Percentiles rank a stretch among this genome's conserved stretches.
Conservation (phyloP, 2,113 vertebrate genomes). For the Crotalus tigris region DNA sequence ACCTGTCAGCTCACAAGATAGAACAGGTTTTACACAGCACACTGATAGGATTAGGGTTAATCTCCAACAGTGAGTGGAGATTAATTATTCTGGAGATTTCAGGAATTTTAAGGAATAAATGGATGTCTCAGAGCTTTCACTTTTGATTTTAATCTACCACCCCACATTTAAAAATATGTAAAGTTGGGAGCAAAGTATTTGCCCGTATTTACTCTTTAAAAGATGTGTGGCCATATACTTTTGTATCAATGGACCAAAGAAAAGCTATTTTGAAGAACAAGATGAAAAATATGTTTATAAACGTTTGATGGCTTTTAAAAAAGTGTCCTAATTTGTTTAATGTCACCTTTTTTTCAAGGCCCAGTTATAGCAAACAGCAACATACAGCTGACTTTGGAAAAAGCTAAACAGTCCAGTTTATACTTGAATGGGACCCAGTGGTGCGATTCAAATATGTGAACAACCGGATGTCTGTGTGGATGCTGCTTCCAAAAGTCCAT, state of each 20-base stretch:
- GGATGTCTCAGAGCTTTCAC: not conserved
- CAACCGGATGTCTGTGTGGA: no score
- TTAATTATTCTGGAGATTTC: not conserved
- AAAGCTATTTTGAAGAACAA: not conserved
- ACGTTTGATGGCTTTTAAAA: not conserved
- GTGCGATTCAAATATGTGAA: no score
- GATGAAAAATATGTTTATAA: not conserved
- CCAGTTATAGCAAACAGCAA: not conserved
- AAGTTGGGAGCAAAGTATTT: not conserved
- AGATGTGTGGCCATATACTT: not conserved
- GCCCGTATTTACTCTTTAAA: not conserved
- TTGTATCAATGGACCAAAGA: not conserved
- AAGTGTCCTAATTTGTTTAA: not conserved
- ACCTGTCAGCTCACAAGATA: no score
- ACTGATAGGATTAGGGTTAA: not conserved
- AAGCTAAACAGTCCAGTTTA: not conserved
- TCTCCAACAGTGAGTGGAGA: not conserved
- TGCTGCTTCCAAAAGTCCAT: no score
- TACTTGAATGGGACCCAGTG: not conserved
- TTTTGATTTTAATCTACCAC: not conserved
- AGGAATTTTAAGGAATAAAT: not conserved
- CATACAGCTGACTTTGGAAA: not conserved
- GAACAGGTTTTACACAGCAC: not conserved
- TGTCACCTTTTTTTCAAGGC: not conserved
- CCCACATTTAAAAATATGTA: not conserved